Conservation (phyloP, 2,888 invertebrate genomes). For the Tenthredo scrophulariae region DNA sequence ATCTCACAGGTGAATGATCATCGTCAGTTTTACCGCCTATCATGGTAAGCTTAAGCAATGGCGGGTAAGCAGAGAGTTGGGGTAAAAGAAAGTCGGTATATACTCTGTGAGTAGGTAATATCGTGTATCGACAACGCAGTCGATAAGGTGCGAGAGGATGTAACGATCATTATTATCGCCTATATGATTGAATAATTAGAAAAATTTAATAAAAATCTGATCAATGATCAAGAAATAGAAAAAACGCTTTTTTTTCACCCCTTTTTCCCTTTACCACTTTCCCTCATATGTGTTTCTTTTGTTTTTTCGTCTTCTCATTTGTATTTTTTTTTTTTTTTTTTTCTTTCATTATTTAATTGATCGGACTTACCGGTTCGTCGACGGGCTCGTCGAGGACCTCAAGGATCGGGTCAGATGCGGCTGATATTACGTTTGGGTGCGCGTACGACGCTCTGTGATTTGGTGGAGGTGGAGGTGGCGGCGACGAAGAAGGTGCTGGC, state of each 20-base stretch:
- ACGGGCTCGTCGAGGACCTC: slow-evolving; percentile 72
- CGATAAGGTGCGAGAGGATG: slow-evolving; percentile 23
- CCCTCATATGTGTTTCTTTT: neutral
- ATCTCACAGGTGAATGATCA: slow-evolving; percentile 8
- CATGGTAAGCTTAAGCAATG: slow-evolving; percentile 19
- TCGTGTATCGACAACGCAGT: slow-evolving; percentile 38
- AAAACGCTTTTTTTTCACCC: neutral
- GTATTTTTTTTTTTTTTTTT: too few relatives aligned
- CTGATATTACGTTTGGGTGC: slow-evolving; percentile 61
- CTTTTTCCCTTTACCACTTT: neutral
- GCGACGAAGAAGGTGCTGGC: slow-evolving; percentile 63
- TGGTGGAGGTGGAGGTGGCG: slow-evolving; percentile 62
- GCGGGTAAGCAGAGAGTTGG: slow-evolving; percentile 16
- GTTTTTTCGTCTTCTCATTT: neutral
- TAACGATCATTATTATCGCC: neutral
- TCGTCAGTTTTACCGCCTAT: neutral
- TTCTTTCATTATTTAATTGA: neutral
- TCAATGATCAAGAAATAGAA: neutral
- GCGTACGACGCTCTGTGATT: slow-evolving; percentile 63
- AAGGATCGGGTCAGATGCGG: slow-evolving; percentile 64
- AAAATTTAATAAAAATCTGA: neutral
- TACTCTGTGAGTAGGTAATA: slow-evolving; percentile 44
- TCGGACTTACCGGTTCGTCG: slow-evolving; percentile 70
- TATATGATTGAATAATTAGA: neutral
- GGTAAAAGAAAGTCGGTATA: neutral